These are phyloP conservation scores for Nannoperca australis DNA, from an alignment of 2,797 vertebrate species.

Conservation along the genomic window DNA sequence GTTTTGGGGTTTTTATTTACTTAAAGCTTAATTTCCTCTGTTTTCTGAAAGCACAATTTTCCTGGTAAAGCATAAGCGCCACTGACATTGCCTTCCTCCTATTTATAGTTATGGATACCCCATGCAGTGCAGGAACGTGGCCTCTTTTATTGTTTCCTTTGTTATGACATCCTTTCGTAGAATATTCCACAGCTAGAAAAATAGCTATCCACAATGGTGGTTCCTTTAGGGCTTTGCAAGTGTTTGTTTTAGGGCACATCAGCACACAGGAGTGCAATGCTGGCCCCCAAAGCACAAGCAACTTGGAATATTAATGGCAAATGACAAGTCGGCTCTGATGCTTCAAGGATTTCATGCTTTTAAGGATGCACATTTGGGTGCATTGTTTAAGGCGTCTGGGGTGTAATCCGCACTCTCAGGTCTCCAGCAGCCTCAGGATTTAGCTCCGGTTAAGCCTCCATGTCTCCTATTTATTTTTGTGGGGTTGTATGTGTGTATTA, in stretches of 20 bases:
- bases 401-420: constrained; percentile 85
- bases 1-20: constrained; percentile 23
- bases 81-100: constrained; percentile 61
- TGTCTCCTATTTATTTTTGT: constrained; percentile 84
- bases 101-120: constrained; percentile 78
- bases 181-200: constrained; percentile 80
- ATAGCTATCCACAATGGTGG: constrained; percentile 72
- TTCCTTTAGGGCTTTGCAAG: constrained; percentile 78
- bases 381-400: constrained; percentile 86
- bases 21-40: constrained; percentile 26
- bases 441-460: constrained; percentile 83
- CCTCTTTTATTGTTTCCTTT: constrained; percentile 84
- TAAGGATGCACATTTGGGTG: constrained; percentile 86
- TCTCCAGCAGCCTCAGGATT: constrained; percentile 84
- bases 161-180: constrained; percentile 81
- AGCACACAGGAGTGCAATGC: constrained; percentile 74
- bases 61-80: constrained; percentile 42
- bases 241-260: constrained; percentile 81
- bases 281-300: constrained; percentile 75
- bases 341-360: constrained; percentile 86
- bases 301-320: constrained; percentile 85
- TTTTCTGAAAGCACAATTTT: constrained; percentile 41
- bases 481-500: constrained; percentile 82
- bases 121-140: constrained; percentile 79
- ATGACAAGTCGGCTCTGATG: constrained; percentile 85